Base-by-base conservation (phyloP, 2,113 vertebrate genomes). In the Fulica atra region DNA sequence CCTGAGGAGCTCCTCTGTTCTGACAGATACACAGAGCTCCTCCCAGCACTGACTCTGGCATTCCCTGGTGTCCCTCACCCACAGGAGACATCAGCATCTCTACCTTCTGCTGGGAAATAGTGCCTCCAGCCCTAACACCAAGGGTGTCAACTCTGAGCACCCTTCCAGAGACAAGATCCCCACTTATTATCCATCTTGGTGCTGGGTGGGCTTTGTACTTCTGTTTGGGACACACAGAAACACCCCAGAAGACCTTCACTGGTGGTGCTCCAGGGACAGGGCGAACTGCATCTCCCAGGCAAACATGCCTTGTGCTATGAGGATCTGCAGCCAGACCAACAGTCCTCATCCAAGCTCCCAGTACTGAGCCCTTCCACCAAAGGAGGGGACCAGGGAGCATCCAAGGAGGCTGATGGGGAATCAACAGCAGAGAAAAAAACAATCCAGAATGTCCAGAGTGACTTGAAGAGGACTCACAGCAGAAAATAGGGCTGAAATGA, bases 401-500 rank as follows among this genome's bases (percentile, higher is more conserved):
- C 40, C 31, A 10, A 60, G 10, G 77, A 80, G 50, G 26, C 56
- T 87, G 50, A 3, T 25, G 19, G 48, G 61, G 63, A 92, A 53
- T 44, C 8, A 1, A 9, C 0, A 0, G 35, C 70, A 76, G 63
- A 44, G 44, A 33, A 72, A 74, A 74, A 65, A 77, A 50, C 44
- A 63, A 59, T 53, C 70, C 26, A 24, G 6, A 69, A 66, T 14
- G 51, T 66, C 95, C 76, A 18, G 28, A 94, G 81, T 28, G 74
- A 38, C 81, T 73, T 70, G 78, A 63, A 72, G 88, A 89, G 74
- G 71, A 83, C 81, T 86, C 88, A 44, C 59, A 86, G 77, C 66
- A 70, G 59, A 26, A 95, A 93, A 88, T 11, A 73, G 79, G 59
- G 86, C 63, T 88, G 78, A 94, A 91, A 93, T 73, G 74, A 73